Percentiles rank a stretch among this genome's conserved stretches.
Conservation (phyloP, 1,140 invertebrate genomes). For the Drosophila paulistorum region DNA sequence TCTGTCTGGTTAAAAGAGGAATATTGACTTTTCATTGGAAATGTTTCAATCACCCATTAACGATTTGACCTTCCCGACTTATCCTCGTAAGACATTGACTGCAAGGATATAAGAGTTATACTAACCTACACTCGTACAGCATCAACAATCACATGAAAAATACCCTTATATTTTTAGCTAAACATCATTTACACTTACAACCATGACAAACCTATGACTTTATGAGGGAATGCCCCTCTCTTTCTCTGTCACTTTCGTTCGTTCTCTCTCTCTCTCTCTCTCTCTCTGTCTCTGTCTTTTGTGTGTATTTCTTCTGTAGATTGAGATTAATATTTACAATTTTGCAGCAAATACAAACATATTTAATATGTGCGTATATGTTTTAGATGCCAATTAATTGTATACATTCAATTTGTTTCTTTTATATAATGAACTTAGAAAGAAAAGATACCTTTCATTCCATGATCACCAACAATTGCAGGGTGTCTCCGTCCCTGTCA, state of each 20-base stretch:
- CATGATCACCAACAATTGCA: background rate
- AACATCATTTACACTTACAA: conserved; percentile 25
- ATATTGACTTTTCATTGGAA: no score
- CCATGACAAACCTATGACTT: no score
- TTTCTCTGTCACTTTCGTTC: conserved; percentile 1
- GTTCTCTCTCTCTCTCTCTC: conserved; percentile 7
- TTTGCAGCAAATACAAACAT: background rate
- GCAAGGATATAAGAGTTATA: conserved; percentile 14
- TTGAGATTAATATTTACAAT: no score
- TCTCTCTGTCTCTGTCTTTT: conserved; percentile 18
- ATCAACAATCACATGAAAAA: conserved; percentile 7
- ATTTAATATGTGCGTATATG: conserved; percentile 9
- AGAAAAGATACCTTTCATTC: background rate
- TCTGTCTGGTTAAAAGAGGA: no score
- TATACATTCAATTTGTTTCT: background rate
- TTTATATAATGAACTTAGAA: background rate
- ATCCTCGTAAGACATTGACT: background rate
- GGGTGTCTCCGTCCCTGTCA: background rate
- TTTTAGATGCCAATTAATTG: background rate
- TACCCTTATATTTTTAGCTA: conserved; percentile 34
- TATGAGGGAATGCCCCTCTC: background rate
- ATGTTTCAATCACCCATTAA: no score
- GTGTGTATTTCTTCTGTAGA: no score
- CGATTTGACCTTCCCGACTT: no score
- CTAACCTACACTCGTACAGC: conserved; percentile 9